Evolutionary conservation across 2,888 invertebrate genomes (phyloP).

Genomic region (Entomobrya proxima): DNA sequence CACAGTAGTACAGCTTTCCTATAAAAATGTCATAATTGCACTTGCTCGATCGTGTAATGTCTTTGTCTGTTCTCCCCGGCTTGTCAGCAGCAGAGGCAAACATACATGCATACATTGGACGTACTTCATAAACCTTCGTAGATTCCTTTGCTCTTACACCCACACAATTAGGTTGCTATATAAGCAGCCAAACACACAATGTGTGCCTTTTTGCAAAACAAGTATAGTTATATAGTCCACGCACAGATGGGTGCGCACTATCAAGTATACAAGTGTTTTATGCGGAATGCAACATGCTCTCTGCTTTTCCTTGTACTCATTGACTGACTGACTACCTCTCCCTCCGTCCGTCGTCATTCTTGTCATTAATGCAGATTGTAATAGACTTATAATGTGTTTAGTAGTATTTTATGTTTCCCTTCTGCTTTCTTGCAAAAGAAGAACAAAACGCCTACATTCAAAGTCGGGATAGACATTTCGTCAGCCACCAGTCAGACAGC

Average conservation of each 20-base stretch:
- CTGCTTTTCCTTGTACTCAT: neutral
- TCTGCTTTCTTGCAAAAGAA: neutral
- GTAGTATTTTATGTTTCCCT: neutral
- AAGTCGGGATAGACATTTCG: constrained; percentile 43
- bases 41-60: neutral
- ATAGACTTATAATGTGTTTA: too few species aligned
- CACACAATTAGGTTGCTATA: neutral
- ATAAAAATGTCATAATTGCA: neutral
- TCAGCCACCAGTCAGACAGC: constrained; percentile 39
- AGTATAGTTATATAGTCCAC: neutral
- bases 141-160: neutral
- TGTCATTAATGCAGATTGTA: too few species aligned
- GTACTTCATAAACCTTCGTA: neutral
- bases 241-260: neutral
- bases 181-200: too few species aligned
- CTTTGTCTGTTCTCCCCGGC: constrained; percentile 37
- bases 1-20: too few species aligned
- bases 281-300: too few species aligned
- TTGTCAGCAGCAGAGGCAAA: neutral
- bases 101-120: neutral
- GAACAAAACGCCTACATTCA: constrained; percentile 56
- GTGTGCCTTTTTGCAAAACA: too few species aligned
- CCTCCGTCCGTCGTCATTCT: too few species aligned
- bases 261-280: too few species aligned
- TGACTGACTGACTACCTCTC: neutral